Conservation (phyloP, 1,140 invertebrate species). For the Ctenoplectra terminalis region DNA sequence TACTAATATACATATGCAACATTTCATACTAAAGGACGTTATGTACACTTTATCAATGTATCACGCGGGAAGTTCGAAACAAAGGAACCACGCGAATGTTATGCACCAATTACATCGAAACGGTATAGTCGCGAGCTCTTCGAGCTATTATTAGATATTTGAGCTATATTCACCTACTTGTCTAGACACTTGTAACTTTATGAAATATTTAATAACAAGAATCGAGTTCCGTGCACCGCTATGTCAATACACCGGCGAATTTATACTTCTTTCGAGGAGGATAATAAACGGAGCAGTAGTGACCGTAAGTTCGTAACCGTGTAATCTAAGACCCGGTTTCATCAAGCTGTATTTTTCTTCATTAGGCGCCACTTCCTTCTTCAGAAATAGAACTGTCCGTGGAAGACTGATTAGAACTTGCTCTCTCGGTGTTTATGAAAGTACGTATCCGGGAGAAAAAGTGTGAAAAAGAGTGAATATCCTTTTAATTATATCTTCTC, state of each 20-base stretch:
- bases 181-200: background rate
- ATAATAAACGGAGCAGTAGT: background rate
- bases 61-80: background rate
- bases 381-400: slow-evolving; percentile 8
- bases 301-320: background rate
- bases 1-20: background rate
- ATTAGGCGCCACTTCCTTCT: background rate
- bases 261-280: background rate
- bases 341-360: slow-evolving; percentile 15
- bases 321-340: background rate
- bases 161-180: background rate
- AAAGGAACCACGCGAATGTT: background rate
- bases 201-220: background rate
- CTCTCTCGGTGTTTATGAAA: background rate
- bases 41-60: background rate
- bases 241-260: background rate
- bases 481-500: background rate
- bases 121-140: too few relatives aligned
- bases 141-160: background rate
- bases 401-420: slow-evolving; percentile 1
- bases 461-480: background rate
- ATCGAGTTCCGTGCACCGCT: too few relatives aligned
- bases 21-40: background rate
- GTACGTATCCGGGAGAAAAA: background rate
- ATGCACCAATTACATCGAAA: background rate